phyloP scores from a whole-genome alignment of 2,113 vertebrate genomes.

The Serinus canaria region DNA sequence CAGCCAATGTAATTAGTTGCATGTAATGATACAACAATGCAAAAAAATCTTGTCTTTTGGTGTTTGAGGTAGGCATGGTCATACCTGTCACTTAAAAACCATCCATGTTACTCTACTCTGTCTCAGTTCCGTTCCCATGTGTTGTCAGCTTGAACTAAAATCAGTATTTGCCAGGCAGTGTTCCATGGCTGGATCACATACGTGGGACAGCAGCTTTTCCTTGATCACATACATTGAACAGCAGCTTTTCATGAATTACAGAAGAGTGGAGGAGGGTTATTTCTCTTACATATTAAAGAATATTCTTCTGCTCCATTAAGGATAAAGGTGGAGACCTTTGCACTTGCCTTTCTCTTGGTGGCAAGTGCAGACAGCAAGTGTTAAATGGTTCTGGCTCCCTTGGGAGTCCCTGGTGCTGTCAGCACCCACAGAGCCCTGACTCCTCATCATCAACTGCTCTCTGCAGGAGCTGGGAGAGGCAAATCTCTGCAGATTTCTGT shows the following conservation, averaged over 20 bases:
- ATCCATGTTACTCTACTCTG: fast-evolving
- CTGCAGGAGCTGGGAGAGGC: background rate
- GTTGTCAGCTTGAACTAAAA: background rate
- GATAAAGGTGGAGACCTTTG: background rate
- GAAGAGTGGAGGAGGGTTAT: background rate
- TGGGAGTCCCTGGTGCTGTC: background rate
- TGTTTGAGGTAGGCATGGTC: background rate
- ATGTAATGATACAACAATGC: background rate
- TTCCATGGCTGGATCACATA: background rate
- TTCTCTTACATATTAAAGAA: background rate
- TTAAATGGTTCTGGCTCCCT: background rate
- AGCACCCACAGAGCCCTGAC: background rate
- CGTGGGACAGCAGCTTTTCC: background rate
- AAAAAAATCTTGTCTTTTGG: background rate
- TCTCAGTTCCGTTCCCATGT: background rate
- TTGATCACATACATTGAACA: background rate
- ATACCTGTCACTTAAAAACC: background rate
- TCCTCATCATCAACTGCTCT: background rate
- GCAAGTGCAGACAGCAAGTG: background rate
- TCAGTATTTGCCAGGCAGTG: background rate
- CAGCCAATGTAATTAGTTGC: too few relatives aligned
- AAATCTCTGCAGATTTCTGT: background rate
- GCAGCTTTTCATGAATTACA: background rate
- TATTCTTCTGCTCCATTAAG: background rate
- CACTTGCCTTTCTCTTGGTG: background rate